Evolutionary conservation across 2,888 invertebrate species (phyloP).

Genomic region (Calameuta idolon): DNA sequence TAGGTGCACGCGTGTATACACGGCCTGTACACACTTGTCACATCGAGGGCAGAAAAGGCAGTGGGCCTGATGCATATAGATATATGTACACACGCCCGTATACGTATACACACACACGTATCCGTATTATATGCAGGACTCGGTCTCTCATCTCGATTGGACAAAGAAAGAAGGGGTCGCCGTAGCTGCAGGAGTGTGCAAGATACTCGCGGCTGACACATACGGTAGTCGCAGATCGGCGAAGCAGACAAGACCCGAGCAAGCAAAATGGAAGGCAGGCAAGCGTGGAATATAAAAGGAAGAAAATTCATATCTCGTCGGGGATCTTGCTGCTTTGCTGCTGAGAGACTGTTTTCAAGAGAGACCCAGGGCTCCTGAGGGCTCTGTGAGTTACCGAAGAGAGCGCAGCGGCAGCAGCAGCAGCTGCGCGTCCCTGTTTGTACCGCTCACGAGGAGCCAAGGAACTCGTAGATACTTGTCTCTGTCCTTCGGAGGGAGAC

Average conservation of each 20-base stretch:
- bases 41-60: constrained; percentile 37
- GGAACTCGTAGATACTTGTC: neutral
- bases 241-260: constrained; percentile 64
- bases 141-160: neutral
- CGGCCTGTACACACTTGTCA: constrained; percentile 29
- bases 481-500: neutral
- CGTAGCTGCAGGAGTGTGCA: constrained; percentile 10
- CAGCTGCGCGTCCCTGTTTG: neutral
- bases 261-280: constrained; percentile 66
- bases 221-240: constrained; percentile 66
- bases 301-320: constrained; percentile 65
- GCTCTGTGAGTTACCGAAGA: constrained; percentile 25
- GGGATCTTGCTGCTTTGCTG: constrained; percentile 64
- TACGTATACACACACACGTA: neutral
- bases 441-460: neutral
- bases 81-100: neutral
- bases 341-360: constrained; percentile 64
- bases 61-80: constrained; percentile 27
- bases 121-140: neutral
- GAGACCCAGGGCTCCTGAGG: constrained; percentile 27
- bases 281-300: constrained; percentile 66
- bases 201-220: constrained; percentile 45
- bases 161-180: neutral
- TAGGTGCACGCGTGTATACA: constrained; percentile 17
- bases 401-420: neutral